These are phyloP conservation scores for Chloroceryle aenea DNA, from an alignment of 2,113 vertebrate genomes.

Conservation along the genomic window DNA sequence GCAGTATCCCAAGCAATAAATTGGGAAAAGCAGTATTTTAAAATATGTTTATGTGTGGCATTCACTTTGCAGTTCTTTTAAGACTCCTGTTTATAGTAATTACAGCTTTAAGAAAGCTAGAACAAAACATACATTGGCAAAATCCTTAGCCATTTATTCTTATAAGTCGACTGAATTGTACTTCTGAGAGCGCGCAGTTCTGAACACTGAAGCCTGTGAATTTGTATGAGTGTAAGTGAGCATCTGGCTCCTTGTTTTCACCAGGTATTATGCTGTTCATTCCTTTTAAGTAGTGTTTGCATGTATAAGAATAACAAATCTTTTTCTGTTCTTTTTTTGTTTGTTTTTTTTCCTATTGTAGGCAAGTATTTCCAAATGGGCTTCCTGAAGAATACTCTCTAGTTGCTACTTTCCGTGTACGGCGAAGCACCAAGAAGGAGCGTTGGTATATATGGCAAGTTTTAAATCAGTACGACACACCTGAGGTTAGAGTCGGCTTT, in stretches of 20 bases:
- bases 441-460: constrained; percentile 96
- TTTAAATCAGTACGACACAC: constrained; percentile 83
- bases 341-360: constrained; percentile 38
- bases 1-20: neutral
- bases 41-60: neutral
- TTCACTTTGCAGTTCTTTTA: neutral
- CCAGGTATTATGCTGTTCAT: neutral
- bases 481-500: constrained; percentile 81
- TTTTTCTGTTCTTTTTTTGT: neutral
- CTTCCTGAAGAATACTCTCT: constrained; percentile 89
- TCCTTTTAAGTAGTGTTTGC: neutral
- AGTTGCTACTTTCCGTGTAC: constrained; percentile 84
- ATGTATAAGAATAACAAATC: neutral
- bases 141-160: neutral
- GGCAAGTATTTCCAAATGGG: constrained; percentile 88
- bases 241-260: neutral
- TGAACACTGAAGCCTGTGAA: neutral
- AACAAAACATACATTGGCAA: neutral
- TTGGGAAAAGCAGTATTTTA: neutral
- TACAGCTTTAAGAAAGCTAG: neutral
- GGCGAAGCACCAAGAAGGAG: constrained; percentile 90
- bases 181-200: neutral
- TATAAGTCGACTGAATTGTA: neutral
- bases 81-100: neutral
- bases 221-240: neutral